Conservation (phyloP, 2,888 invertebrate species). For the Heliconius aoede region DNA sequence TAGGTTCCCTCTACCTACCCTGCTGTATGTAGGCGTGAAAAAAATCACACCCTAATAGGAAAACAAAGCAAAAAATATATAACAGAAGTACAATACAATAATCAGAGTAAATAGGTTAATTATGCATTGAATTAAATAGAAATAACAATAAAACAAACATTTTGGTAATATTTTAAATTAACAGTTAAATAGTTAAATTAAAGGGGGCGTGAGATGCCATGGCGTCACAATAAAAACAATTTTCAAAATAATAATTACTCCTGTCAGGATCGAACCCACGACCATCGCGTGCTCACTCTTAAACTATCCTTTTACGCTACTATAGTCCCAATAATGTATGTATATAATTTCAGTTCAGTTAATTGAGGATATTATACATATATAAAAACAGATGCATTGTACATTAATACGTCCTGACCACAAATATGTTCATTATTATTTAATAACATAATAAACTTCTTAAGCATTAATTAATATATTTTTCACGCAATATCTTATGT, state of each 20-base stretch:
- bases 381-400: not conserved
- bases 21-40: no score
- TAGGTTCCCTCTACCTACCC: no score
- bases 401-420: not conserved
- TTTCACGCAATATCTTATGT: not conserved
- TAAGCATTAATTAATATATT: not conserved
- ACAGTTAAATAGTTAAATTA: not conserved
- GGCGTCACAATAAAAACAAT: no score
- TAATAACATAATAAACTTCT: not conserved
- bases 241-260: no score
- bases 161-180: conserved; percentile 7
- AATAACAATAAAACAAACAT: conserved; percentile 3
- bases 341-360: not conserved
- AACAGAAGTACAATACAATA: not conserved
- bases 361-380: not conserved
- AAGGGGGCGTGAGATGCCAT: not conserved
- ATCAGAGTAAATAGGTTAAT: not conserved
- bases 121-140: not conserved
- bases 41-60: no score
- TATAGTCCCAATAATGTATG: not conserved
- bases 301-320: not conserved
- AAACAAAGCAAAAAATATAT: not conserved
- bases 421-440: conserved; percentile 1
- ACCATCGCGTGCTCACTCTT: not conserved
- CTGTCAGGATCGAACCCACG: not conserved